These are phyloP conservation scores for Alligator sinensis DNA, from an alignment of 2,113 vertebrate species.

Conservation along the genomic window DNA sequence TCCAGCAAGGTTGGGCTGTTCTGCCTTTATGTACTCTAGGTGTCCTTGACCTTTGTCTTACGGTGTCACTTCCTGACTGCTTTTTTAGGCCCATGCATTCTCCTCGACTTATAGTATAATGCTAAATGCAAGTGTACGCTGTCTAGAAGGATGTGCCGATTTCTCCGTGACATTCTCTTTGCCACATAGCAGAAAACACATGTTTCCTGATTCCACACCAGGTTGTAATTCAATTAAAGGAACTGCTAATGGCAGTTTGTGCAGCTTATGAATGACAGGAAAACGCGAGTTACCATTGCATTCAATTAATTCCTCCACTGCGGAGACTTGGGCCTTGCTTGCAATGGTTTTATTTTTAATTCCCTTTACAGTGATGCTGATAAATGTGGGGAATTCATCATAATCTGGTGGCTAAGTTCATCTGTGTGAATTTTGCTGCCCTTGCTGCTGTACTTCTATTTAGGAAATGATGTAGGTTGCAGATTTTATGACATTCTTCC, in stretches of 20 bases:
- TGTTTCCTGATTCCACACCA: conserved; percentile 22
- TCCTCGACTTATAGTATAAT: not conserved
- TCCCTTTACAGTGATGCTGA: not conserved
- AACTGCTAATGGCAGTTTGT: conserved; percentile 14
- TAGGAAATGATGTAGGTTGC: conserved; percentile 44
- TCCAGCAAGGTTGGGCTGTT: not conserved
- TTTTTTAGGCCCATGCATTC: not conserved
- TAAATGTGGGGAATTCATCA: conserved; percentile 31
- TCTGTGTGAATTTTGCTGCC: conserved; percentile 7
- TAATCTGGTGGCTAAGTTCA: conserved; percentile 25
- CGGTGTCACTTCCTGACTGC: not conserved
- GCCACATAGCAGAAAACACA: not conserved
- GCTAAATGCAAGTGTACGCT: rapidly evolving
- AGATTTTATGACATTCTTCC: conserved; percentile 14
- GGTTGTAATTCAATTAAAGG: conserved; percentile 42
- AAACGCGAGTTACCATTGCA: conserved; percentile 9
- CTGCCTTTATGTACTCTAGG: not conserved
- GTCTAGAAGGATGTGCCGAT: not conserved
- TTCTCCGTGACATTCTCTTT: not conserved
- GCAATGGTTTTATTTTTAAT: conserved; percentile 25
- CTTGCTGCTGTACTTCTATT: not conserved
- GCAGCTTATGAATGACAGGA: conserved; percentile 46
- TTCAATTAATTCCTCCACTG: not conserved
- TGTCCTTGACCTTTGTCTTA: rapidly evolving
- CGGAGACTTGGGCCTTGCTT: not conserved